Evolutionary conservation across 2,888 invertebrate species (phyloP).

Genomic region (Acronicta psi): DNA sequence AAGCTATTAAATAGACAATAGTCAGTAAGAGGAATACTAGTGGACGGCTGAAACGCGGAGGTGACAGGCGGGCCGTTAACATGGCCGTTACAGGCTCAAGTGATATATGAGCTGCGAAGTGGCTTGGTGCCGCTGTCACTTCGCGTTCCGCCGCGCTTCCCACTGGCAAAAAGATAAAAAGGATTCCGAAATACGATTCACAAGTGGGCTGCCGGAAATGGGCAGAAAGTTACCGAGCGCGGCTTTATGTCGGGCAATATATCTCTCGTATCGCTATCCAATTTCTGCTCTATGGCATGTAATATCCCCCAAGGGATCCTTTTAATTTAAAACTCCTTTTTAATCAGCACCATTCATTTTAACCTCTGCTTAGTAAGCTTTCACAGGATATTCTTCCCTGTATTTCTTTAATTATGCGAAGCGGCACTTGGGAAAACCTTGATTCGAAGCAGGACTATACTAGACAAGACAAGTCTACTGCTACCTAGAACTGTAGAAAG

Average conservation of each 20-base stretch:
- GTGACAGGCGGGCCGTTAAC: slow-evolving; percentile 86
- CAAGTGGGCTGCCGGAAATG: slow-evolving; percentile 87
- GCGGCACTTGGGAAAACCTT: slow-evolving; percentile 3
- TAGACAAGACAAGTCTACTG: too few species aligned
- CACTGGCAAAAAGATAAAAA: slow-evolving; percentile 87
- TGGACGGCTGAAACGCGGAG: slow-evolving; percentile 78
- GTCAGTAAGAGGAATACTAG: slow-evolving; percentile 64
- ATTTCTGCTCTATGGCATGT: slow-evolving; percentile 87
- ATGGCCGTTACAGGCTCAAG: slow-evolving; percentile 81
- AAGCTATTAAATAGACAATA: slow-evolving; percentile 69
- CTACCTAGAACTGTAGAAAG: too few species aligned
- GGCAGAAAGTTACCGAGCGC: slow-evolving; percentile 85
- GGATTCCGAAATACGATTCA: slow-evolving; percentile 87
- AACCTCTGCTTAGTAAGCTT: slow-evolving; percentile 59
- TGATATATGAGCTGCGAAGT: slow-evolving; percentile 88
- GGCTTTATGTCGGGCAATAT: slow-evolving; percentile 86
- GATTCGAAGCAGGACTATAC: neutral
- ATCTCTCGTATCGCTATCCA: slow-evolving; percentile 87
- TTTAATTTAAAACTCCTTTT: slow-evolving; percentile 82
- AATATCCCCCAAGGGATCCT: slow-evolving; percentile 81
- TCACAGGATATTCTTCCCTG: slow-evolving; percentile 29
- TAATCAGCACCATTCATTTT: slow-evolving; percentile 79
- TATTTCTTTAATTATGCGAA: slow-evolving; percentile 11
- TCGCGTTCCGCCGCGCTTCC: slow-evolving; percentile 78
- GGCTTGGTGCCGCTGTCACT: slow-evolving; percentile 86